Conservation (phyloP, 2,797 vertebrate species). For the Tokudaia muenninki region DNA sequence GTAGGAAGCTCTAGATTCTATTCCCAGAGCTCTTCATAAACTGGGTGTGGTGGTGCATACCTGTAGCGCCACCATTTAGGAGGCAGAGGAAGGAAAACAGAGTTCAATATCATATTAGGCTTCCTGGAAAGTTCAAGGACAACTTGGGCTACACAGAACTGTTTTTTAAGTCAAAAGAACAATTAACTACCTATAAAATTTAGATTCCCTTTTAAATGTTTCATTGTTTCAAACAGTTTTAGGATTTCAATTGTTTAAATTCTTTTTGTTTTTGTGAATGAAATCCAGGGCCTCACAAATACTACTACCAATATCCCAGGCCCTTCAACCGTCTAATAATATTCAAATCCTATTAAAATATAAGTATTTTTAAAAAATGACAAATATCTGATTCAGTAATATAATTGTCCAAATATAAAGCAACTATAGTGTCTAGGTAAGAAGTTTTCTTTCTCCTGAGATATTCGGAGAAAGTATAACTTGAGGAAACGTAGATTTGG, state of each 20-base stretch:
- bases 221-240: conserved; percentile 53
- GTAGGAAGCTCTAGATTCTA: not conserved
- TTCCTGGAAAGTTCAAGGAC: not conserved
- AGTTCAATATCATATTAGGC: not conserved
- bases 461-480: conserved; percentile 4
- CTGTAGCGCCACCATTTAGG: not conserved
- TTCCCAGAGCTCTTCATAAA: not conserved
- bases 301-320: not conserved
- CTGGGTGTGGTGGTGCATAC: not conserved
- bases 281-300: not conserved
- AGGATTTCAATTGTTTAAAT: conserved; percentile 25
- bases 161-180: not conserved
- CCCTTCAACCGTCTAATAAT: conserved; percentile 14
- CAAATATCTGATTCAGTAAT: conserved; percentile 60
- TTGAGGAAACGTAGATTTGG: conserved; percentile 54
- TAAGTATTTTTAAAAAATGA: conserved; percentile 42
- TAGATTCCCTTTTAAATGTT: conserved; percentile 37
- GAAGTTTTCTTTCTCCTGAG: conserved; percentile 30
- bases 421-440: conserved; percentile 42
- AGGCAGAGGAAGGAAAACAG: not conserved
- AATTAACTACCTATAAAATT: conserved; percentile 33
- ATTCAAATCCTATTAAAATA: not conserved
- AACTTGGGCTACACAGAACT: not conserved
- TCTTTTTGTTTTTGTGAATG: not conserved
- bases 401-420: conserved; percentile 52